Base-by-base conservation (phyloP, 2,113 vertebrate genomes). In the Prunella fulvescens region DNA sequence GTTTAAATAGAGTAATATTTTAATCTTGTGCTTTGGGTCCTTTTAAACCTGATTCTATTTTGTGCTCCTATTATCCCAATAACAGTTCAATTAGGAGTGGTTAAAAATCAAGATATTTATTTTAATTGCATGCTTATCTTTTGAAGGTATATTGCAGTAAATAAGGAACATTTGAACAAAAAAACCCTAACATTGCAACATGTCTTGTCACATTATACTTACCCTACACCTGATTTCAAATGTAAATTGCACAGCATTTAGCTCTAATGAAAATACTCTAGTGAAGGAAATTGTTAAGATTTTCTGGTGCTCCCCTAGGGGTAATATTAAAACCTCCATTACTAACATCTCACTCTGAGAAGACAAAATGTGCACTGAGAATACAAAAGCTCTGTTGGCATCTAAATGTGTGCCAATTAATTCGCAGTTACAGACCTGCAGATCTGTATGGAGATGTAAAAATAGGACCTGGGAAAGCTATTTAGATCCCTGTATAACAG, bases 251-350 rank as follows among this genome's bases (percentile, higher is more conserved):
- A 98, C 83, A 81, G 97, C 97, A 98, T 98, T 98, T 98, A 98
- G 96, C 95, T 94, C 98, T 98, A 98, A 98, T 98, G 98, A 98
- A 98, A 98, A 98, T 98, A 98, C 97, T 97, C 98, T 92, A 98
- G 97, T 97, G 98, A 98, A 98, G 97, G 98, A 98, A 98, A 98
- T 98, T 98, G 98, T 98, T 98, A 98, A 98, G 98, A 98, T 98
- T 98, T 98, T 98, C 97, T 98, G 97, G 97, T 97, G 97, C 97
- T 98, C 98, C 97, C 97, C 97, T 98, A 98, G 97, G 98, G 98
- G 98, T 98, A 98, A 98, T 98, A 98, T 98, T 98, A 98, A 98
- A 98, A 97, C 97, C 97, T 98, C 98, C 83, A 96, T 98, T 98
- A 97, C 97, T 97, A 98, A 97, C 98, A 98, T 97, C 97, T 98